Evolutionary conservation across 2,888 invertebrate species (phyloP).

Genomic region (Melinopterus prodromus): DNA sequence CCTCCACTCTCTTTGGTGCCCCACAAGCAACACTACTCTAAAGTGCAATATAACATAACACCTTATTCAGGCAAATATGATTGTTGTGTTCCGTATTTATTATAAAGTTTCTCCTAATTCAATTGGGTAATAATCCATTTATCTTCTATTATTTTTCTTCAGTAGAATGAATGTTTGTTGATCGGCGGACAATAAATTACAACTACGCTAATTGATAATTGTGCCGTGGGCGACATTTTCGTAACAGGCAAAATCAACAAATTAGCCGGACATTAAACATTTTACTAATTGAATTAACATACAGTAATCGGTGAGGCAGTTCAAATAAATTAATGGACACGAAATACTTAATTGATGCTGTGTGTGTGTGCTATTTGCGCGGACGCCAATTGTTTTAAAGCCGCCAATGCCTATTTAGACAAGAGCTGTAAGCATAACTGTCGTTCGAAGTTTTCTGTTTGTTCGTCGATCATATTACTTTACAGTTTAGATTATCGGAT

Average conservation of each 20-base stretch:
- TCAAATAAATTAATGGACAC: conserved; percentile 34
- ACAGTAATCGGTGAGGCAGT: conserved; percentile 31
- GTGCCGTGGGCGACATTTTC: conserved; percentile 17
- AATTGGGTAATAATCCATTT: too few species aligned
- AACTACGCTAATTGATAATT: neutral
- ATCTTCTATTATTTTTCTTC: neutral
- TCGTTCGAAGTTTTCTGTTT: too few species aligned
- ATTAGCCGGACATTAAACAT: conserved; percentile 37
- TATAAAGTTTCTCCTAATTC: too few species aligned
- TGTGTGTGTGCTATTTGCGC: conserved; percentile 16
- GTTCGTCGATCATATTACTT: too few species aligned
- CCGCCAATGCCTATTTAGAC: conserved; percentile 17
- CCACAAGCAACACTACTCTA: too few species aligned
- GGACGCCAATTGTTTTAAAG: conserved; percentile 30
- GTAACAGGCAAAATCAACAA: conserved; percentile 33
- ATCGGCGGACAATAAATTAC: neutral
- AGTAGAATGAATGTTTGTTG: neutral
- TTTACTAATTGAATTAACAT: conserved; percentile 39
- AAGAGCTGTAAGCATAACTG: neutral
- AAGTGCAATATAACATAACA: too few species aligned
- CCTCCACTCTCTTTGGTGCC: too few species aligned
- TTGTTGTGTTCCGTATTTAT: too few species aligned
- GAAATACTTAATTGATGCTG: conserved; percentile 23
- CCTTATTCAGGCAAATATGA: too few species aligned
- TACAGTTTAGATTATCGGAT: too few species aligned